Conservation (phyloP, 2,888 invertebrate genomes). For the Dugesia japonica region DNA sequence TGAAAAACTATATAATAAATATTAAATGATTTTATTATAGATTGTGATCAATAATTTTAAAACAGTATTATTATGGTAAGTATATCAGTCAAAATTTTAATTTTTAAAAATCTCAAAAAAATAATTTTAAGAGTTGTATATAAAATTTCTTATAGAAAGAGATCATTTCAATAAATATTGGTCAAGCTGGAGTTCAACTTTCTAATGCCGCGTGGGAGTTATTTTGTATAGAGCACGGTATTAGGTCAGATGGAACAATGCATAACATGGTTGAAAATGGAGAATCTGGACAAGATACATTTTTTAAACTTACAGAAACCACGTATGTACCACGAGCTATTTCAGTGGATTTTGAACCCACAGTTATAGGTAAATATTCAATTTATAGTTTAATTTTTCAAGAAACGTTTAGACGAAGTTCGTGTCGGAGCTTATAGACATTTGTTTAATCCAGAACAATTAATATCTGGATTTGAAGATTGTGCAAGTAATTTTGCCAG, state of each 20-base stretch:
- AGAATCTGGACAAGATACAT: slow-evolving; percentile 1
- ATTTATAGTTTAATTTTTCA: too few species aligned
- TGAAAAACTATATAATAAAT: too few species aligned
- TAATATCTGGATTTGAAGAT: slow-evolving; percentile 59
- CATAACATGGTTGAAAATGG: neutral
- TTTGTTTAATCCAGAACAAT: slow-evolving; percentile 44
- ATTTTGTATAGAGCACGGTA: neutral
- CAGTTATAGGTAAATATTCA: slow-evolving; percentile 32
- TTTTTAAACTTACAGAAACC: neutral
- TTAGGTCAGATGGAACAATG: neutral
- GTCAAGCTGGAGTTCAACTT: neutral
- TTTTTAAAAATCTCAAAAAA: too few species aligned
- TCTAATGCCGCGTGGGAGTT: neutral
- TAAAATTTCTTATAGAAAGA: neutral
- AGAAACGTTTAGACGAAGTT: slow-evolving; percentile 41
- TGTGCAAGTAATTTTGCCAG: slow-evolving; percentile 68
- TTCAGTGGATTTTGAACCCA: slow-evolving; percentile 28
- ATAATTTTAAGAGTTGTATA: too few species aligned
- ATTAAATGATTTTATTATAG: too few species aligned
- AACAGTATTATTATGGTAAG: too few species aligned
- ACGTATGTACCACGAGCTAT: slow-evolving; percentile 25
- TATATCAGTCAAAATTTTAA: too few species aligned
- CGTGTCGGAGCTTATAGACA: slow-evolving; percentile 41
- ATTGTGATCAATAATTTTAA: too few species aligned
- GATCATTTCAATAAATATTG: neutral